These are phyloP conservation scores for Apodemia mormo DNA, from an alignment of 2,888 invertebrate species.

Conservation along the genomic window DNA sequence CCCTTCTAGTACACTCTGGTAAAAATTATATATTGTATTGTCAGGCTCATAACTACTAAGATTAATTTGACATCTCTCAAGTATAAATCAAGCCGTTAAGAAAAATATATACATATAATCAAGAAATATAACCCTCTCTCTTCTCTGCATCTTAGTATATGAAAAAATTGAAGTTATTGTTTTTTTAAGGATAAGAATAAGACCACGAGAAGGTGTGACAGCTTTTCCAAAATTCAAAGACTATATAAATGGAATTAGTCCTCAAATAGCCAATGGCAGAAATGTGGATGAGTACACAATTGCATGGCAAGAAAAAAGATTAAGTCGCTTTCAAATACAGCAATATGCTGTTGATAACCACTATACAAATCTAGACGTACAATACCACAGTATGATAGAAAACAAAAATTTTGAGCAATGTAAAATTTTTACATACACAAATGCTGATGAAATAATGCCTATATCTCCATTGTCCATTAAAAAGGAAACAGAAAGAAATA, in stretches of 20 bases:
- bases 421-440: constrained; percentile 80
- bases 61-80: too few relatives aligned
- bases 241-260: constrained; percentile 47
- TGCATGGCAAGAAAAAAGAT: constrained; percentile 88
- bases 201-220: constrained; percentile 55
- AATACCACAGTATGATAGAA: constrained; percentile 53
- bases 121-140: too few relatives aligned
- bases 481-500: constrained; percentile 36
- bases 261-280: constrained; percentile 43
- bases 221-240: constrained; percentile 66
- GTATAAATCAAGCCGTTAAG: too few relatives aligned
- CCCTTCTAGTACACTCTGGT: too few relatives aligned
- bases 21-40: too few relatives aligned
- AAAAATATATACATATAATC: too few relatives aligned
- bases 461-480: constrained; percentile 46
- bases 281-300: constrained; percentile 67
- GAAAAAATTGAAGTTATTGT: neutral
- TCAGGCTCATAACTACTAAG: too few relatives aligned
- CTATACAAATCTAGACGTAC: constrained; percentile 81
- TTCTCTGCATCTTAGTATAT: too few relatives aligned
- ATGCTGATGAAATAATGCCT: constrained; percentile 79
- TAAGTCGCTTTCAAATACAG: constrained; percentile 82
- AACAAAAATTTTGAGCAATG: constrained; percentile 53
- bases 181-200: constrained; percentile 59
- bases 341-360: constrained; percentile 83